Evolutionary conservation across 2,888 invertebrate genomes (phyloP), one percentile per base, ranked within the genome.

Genomic region (Meiosimyza platycephala): DNA sequence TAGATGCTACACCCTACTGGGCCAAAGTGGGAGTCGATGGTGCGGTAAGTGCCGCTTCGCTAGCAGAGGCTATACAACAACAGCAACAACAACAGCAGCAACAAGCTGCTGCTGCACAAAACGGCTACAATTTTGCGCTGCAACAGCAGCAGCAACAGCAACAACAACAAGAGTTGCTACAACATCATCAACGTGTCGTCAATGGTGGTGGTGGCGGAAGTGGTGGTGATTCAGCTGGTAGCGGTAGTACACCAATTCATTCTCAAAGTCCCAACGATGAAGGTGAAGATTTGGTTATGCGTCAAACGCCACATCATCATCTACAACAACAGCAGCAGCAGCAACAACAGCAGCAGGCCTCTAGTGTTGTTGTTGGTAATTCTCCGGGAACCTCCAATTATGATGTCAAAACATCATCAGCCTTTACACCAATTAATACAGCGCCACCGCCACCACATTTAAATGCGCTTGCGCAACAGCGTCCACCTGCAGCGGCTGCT

Each of bases 381-480:
- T 77, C 81, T 7, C 78, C 82, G 13, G 87, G 88, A 77, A 85
- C 87, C 13, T 78, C 76, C 12, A 67, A 74, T 28, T 79, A 79
- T 33, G 79, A 79, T 68, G 76, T 79, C 33, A 79, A 79, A 12
- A 92, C 93, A 64, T 93, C 93, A 77, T 95, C 95, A 28, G 97
- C 97, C 76, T 98, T 98, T 88, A 97, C 97, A 67, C 97, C 97
- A 52, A 95, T 97, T 83, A 96, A 94, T 83, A 94, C 93, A 52
- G 94, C 94, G 91, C 89, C 90, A 76, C 93, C 93, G 72, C 89
- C 90, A 76, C 93, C 93, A 73, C 95, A 94, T 85, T 88, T 94
- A 77, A 91, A 93, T 77, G 87, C 92, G 76, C 62, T 77, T 48
- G 78, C 78, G 16, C 84, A 84, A 64, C 85, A 85, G 77, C 83